Base-by-base conservation (phyloP, 2,113 vertebrate genomes). In the Malurus alboscapulatus region DNA sequence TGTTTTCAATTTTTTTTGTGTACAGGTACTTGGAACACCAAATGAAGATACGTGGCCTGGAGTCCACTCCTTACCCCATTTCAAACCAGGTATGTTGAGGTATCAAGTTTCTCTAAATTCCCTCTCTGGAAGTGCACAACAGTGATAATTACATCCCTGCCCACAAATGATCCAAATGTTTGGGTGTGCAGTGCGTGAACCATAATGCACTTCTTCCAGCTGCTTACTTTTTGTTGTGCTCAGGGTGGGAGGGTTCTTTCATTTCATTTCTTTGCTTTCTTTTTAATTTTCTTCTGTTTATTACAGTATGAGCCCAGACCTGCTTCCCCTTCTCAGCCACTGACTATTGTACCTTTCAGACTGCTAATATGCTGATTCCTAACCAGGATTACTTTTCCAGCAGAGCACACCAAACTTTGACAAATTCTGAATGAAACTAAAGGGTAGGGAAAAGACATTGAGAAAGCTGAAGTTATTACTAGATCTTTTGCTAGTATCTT, bases 41-140 rank as follows among this genome's bases (percentile, higher is more conserved):
- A 98, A 98, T 24, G 99, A 99, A 91, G 99, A 99, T 21, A 98
- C 98, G 0, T 99, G 99, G 99, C 98, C 99, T 47, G 98, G 99
- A 69, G 98, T 99, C 58, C 98, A 98, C 96, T 98, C 98, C 55
- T 95, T 99, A 95, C 99, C 99, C 84, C 99, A 99, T 97, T 99
- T 99, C 95, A 99, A 99, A 96, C 98, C 98, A 98, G 99, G 99
- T 99, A 97, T 69, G 97, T 88, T 67, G 76, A 81, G 93, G 24
- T 15, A 67, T 44, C 62, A 53, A 47, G 13, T 75, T 67, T 7
- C 54, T 57, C 14, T 45, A 54, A 18, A 36, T 84, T 82, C 3
- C 76, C 3, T 72, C 24, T 45, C 58, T 71, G 55, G 51, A 73
- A 75, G 18, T 54, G 50, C 7, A 34, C 10, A 40, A 16, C n/a